Evolutionary conservation across 2,113 vertebrate species (phyloP).

Genomic region (Hucho hucho): DNA sequence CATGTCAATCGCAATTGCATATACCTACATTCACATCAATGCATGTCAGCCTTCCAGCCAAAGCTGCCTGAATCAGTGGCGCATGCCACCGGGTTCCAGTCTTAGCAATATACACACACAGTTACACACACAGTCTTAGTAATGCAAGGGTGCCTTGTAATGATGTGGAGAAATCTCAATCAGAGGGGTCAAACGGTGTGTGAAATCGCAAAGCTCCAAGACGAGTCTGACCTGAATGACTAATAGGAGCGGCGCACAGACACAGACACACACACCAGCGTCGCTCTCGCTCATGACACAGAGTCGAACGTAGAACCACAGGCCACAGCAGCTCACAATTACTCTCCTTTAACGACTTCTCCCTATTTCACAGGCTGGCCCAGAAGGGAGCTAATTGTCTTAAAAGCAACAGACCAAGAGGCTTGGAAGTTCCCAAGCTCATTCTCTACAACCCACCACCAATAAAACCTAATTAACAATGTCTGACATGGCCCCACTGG

Average conservation of each 20-base stretch:
- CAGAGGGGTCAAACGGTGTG: conserved; percentile 49
- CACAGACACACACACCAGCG: background rate
- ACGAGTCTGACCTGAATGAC: conserved; percentile 46
- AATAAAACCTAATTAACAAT: conserved; percentile 7
- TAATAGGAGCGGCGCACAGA: conserved; percentile 22
- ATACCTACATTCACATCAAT: background rate
- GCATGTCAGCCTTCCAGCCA: background rate
- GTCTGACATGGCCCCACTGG: background rate
- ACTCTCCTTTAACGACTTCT: conserved; percentile 1
- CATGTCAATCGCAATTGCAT: no score
- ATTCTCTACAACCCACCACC: background rate
- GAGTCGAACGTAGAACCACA: conserved; percentile 12
- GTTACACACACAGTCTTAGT: no score
- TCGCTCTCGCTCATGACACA: conserved; percentile 40
- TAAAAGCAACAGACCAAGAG: conserved; percentile 8
- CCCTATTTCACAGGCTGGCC: background rate
- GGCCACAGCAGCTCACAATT: conserved; percentile 24
- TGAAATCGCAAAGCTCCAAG: conserved; percentile 55
- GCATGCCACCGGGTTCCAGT: background rate
- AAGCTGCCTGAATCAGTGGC: background rate
- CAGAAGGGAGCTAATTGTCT: background rate
- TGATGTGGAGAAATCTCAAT: conserved; percentile 50
- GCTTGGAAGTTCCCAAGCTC: background rate
- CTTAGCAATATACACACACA: background rate
- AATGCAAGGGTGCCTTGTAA: conserved; percentile 32